These are phyloP conservation scores for Gulo gulo DNA, from an alignment of 2,113 vertebrate species.

Conservation along the genomic window DNA sequence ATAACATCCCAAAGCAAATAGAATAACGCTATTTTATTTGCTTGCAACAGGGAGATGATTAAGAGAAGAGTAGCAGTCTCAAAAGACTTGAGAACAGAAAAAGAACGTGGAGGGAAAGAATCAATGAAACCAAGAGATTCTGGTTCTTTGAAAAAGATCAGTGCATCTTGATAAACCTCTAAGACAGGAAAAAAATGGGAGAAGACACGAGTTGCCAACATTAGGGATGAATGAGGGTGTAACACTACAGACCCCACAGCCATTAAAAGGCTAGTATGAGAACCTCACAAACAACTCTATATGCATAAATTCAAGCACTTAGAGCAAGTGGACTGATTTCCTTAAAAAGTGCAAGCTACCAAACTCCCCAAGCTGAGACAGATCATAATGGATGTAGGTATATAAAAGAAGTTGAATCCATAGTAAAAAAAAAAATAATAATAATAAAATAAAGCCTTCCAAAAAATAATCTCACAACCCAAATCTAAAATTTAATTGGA, in stretches of 20 bases:
- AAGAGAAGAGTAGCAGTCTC: not conserved
- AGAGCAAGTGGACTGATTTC: not conserved
- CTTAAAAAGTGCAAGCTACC: not conserved
- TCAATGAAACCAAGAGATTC: not conserved
- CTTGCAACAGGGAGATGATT: not conserved
- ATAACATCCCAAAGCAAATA: not conserved
- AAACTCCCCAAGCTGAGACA: not conserved
- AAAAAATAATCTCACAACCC: not conserved
- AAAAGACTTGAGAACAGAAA: not conserved
- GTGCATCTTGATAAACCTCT: not conserved
- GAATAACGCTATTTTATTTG: not conserved
- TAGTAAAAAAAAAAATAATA: not conserved
- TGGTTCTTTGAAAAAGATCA: not conserved
- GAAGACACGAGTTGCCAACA: not conserved
- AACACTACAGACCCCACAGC: not conserved
- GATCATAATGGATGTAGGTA: not conserved
- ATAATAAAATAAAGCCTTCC: not conserved
- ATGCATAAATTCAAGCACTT: not conserved
- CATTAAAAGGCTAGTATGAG: not conserved
- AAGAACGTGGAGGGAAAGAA: not conserved
- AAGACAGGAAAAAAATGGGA: not conserved
- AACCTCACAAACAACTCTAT: not conserved
- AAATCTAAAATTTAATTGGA: not conserved
- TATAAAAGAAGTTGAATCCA: not conserved
- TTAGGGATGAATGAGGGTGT: not conserved